These are phyloP conservation scores for Colletes latitarsis DNA, from an alignment of 1,140 invertebrate species.

Conservation along the genomic window DNA sequence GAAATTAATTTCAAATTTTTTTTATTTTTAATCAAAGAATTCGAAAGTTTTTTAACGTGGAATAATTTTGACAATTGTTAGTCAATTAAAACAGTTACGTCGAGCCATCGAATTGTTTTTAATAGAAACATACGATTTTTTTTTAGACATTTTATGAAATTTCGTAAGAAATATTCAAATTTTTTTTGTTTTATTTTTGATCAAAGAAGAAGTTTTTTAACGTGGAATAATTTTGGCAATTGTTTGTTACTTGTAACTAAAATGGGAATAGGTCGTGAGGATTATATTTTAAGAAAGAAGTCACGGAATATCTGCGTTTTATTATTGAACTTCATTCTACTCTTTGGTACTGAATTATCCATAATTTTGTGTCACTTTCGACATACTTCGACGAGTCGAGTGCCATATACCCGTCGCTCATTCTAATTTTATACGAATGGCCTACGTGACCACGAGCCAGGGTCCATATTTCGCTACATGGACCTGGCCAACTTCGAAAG, in stretches of 20 bases:
- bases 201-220: too few relatives aligned
- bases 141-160: too few relatives aligned
- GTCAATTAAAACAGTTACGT: too few relatives aligned
- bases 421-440: slow-evolving; percentile 18
- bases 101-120: too few relatives aligned
- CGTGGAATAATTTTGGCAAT: too few relatives aligned
- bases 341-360: background rate
- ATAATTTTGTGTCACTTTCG: background rate
- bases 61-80: background rate
- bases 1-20: too few relatives aligned
- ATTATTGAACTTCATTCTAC: slow-evolving; percentile 4
- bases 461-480: background rate
- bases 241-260: background rate
- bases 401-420: background rate
- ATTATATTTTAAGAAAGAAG: background rate
- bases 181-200: too few relatives aligned
- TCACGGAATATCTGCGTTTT: background rate
- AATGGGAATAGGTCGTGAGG: background rate
- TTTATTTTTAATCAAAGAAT: too few relatives aligned
- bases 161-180: too few relatives aligned
- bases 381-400: background rate
- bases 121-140: too few relatives aligned
- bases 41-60: too few relatives aligned
- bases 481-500: background rate
- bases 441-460: background rate